phyloP scores from a whole-genome alignment of 2,113 vertebrate species.

The Miniopterus natalensis region DNA sequence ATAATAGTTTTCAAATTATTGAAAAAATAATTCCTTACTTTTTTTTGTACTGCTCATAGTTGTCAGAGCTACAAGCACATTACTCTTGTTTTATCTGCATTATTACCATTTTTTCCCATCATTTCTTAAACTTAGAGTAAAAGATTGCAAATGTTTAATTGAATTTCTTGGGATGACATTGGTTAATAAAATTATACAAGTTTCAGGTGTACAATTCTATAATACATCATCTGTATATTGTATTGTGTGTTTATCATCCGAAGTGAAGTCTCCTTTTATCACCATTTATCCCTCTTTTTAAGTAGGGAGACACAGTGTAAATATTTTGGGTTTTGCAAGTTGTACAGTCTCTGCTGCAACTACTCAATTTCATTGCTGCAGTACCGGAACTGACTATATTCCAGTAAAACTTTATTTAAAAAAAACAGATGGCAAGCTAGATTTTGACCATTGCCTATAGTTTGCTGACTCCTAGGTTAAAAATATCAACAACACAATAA shows the following conservation, averaged over 20 bases:
- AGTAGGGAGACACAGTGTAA: not conserved
- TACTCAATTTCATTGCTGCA: not conserved
- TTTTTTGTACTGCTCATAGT: not conserved
- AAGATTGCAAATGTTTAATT: not conserved
- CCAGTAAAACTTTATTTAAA: not conserved
- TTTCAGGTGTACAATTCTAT: too few species aligned
- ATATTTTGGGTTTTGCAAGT: not conserved
- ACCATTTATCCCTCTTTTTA: too few species aligned
- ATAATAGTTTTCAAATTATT: not conserved
- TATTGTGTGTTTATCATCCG: too few species aligned
- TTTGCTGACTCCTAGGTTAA: not conserved
- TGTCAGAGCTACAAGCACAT: not conserved
- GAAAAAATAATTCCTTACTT: not conserved
- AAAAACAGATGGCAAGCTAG: not conserved
- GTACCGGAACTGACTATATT: not conserved
- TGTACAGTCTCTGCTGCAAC: not conserved
- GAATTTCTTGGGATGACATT: too few species aligned
- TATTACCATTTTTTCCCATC: not conserved
- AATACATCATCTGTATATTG: too few species aligned
- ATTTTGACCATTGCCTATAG: not conserved
- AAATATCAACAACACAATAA: not conserved
- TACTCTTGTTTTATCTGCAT: not conserved
- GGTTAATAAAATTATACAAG: too few species aligned
- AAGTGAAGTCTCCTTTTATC: too few species aligned
- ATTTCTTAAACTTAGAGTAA: slow-evolving; percentile 34